Evolutionary conservation across 2,888 invertebrate species (phyloP), one percentile per base, ranked within the genome.

Genomic region (Ferrisia virgata): DNA sequence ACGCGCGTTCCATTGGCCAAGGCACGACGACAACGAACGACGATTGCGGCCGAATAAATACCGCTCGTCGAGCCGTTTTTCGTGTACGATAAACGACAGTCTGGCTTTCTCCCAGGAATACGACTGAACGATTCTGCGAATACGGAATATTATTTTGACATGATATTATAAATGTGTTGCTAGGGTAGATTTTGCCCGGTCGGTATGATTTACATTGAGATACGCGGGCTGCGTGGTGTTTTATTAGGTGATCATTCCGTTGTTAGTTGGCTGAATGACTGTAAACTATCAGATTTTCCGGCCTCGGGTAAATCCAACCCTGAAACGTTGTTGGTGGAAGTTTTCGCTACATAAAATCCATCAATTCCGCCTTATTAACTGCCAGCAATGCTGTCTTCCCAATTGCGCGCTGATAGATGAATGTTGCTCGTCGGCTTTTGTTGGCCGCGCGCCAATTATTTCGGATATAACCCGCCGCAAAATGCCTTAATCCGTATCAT

Each of bases 341-440:
- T 84, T 84, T 84, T 84, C 84, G 84, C 84, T 79, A 79, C 84
- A 84, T 84, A 84, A 84, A 84, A 84, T 84, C 84, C 84, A 79
- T 84, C 84, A 84, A 84, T 84, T 84, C 84, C 84, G 84, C 84
- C 40, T 84, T 84, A 84, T 84, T 84, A 84, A 84, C 78, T 79
- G 79, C 79, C 36, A 53, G 84, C 84, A 78, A 53, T 78, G 47
- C 84, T 78, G 84, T 78, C 79, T 58, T 58, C 76, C 79, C 78
- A 84, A 84, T 78, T 84, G 53, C 83, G 47, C 40, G 47, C 76
- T 78, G 84, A 84, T 78, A 78, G 84, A 84, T 33, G 43, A 84
- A 82, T 69, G 43, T 72, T 69, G 43, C 47, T 79, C 79, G 43
- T 47, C 79, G 31, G 43, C 79, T 47, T 47, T 47, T 79, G 43